These are phyloP conservation scores for Mesoligia furuncula DNA, from an alignment of 2,888 invertebrate genomes.

Conservation along the genomic window DNA sequence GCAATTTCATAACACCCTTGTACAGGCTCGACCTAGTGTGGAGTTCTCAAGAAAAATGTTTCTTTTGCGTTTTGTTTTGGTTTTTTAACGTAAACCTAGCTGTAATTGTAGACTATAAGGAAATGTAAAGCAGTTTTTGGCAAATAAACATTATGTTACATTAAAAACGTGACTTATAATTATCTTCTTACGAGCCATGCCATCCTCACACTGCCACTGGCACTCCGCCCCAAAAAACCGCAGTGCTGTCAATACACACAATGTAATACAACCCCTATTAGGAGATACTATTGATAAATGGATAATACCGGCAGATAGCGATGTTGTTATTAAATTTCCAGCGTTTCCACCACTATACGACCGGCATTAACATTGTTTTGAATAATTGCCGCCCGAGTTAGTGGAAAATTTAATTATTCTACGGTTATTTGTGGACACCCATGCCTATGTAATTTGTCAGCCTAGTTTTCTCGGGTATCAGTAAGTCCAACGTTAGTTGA, in stretches of 20 bases:
- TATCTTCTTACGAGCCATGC: neutral
- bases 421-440: conserved; percentile 26
- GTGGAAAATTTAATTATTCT: conserved; percentile 30
- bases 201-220: conserved; percentile 4
- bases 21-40: neutral
- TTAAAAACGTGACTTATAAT: neutral
- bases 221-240: conserved; percentile 53
- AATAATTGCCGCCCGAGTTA: conserved; percentile 48
- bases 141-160: neutral
- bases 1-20: neutral
- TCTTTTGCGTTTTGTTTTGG: neutral
- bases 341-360: conserved; percentile 35
- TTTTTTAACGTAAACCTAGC: neutral
- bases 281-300: conserved; percentile 65
- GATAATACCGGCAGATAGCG: conserved; percentile 53
- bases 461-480: neutral
- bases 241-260: conserved; percentile 65
- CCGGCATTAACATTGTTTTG: conserved; percentile 54
- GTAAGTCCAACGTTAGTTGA: neutral
- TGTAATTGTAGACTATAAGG: neutral
- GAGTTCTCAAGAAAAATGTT: neutral
- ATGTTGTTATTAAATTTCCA: conserved; percentile 62
- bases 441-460: conserved; percentile 4
- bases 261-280: conserved; percentile 63
- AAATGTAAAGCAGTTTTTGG: neutral